Percentiles rank a stretch among this genome's conserved stretches.
phyloP scores from a whole-genome alignment of 2,797 vertebrate genomes.

The Poeciliopsis paucimaculata region DNA sequence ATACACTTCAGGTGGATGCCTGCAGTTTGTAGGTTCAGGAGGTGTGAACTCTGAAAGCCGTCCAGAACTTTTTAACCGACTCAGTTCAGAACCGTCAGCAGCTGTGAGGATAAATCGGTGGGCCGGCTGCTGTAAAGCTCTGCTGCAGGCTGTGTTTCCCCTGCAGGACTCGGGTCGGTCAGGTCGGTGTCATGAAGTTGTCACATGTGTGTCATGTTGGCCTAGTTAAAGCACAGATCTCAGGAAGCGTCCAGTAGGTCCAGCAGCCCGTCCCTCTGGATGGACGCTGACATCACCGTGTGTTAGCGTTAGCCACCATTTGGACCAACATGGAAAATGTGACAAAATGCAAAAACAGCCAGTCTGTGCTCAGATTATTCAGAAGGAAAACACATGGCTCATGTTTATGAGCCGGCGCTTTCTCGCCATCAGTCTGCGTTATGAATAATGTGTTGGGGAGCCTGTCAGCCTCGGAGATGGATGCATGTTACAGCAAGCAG shows the following conservation, averaged over 20 bases:
- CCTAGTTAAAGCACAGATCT: slow-evolving; percentile 60
- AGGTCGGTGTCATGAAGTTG: slow-evolving; percentile 49
- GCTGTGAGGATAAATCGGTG: slow-evolving; percentile 26
- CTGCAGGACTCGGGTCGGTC: slow-evolving; percentile 21
- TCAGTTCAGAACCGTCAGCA: neutral
- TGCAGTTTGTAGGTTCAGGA: no score
- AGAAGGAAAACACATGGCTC: neutral
- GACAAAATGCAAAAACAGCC: neutral
- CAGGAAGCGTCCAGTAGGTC: slow-evolving; percentile 33
- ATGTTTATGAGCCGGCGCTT: neutral
- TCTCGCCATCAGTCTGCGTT: slow-evolving; percentile 35
- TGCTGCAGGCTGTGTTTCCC: slow-evolving; percentile 30
- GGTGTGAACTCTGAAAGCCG: no score
- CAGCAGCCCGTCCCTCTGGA: slow-evolving; percentile 11
- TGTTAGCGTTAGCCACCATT: slow-evolving; percentile 1
- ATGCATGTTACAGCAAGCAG: slow-evolving; percentile 21
- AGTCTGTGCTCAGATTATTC: slow-evolving; percentile 14
- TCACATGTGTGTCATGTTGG: slow-evolving; percentile 69
- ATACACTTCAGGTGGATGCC: no score
- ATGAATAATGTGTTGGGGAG: slow-evolving; percentile 25
- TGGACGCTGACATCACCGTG: slow-evolving; percentile 16
- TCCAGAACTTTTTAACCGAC: neutral
- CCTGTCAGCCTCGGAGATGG: slow-evolving; percentile 16
- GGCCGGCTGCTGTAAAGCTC: neutral
- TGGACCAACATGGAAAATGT: slow-evolving; percentile 5